A percentile compares a stretch with the other conserved stretches of the same genome.
These are phyloP conservation scores for Sebastes melanostomus DNA, from an alignment of 2,797 vertebrate species.

Conservation along the genomic window DNA sequence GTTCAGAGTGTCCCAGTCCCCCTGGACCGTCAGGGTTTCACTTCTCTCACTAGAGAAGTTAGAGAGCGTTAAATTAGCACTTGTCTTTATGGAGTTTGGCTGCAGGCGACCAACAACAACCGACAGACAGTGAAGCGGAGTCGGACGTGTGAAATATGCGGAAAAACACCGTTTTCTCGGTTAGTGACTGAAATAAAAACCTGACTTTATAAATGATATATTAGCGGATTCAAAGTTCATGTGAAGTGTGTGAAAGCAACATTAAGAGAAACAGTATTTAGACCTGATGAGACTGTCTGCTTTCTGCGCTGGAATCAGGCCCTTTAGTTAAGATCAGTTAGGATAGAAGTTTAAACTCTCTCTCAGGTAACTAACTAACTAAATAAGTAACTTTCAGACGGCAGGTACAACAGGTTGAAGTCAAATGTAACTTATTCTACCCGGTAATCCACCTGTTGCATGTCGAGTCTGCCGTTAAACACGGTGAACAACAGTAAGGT, in stretches of 20 bases:
- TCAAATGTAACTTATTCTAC: background rate
- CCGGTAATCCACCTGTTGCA: constrained; percentile 39
- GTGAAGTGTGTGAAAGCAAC: background rate
- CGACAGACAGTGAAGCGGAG: background rate
- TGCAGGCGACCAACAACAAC: background rate
- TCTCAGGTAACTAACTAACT: background rate
- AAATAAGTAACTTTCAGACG: background rate
- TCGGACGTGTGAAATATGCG: background rate
- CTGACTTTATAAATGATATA: background rate
- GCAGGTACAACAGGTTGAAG: background rate
- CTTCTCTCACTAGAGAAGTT: background rate
- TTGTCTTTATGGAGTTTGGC: background rate
- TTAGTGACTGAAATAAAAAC: background rate
- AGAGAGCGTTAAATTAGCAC: background rate
- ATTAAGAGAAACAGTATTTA: too few relatives aligned
- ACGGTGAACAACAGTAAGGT: background rate
- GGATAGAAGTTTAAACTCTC: too few relatives aligned
- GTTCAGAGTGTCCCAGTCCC: too few relatives aligned
- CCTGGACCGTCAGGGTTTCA: too few relatives aligned
- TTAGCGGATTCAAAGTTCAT: rapidly evolving
- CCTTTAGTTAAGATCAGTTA: constrained; percentile 24
- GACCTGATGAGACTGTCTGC: too few relatives aligned
- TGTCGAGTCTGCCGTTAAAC: background rate
- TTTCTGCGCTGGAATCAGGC: background rate
- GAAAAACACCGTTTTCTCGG: background rate